A percentile compares a stretch with the other conserved stretches of the same genome.
These are phyloP conservation scores for Anguilla marmorata DNA, from an alignment of 2,797 vertebrate genomes.

Conservation along the genomic window DNA sequence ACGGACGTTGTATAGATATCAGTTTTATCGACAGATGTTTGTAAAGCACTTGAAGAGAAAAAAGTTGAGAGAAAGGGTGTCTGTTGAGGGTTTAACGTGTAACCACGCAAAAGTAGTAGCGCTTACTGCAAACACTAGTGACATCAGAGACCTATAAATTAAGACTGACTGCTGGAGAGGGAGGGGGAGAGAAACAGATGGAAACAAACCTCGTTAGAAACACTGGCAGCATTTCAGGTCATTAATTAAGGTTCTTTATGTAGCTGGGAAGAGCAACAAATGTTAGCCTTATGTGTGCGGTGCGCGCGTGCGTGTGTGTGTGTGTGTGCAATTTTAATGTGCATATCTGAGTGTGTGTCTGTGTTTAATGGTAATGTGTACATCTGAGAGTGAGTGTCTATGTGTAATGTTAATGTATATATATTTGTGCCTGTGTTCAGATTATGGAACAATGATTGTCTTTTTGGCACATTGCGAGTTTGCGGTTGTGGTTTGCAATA, in stretches of 20 bases:
- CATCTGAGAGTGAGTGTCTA: background rate
- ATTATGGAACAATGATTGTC: background rate
- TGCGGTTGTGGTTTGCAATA: background rate
- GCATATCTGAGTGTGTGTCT: background rate
- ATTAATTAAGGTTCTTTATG: conserved; percentile 23
- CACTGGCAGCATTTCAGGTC: conserved; percentile 22
- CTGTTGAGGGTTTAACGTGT: background rate
- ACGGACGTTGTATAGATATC: background rate
- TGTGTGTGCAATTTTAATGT: background rate
- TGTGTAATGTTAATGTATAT: background rate
- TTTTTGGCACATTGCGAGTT: background rate
- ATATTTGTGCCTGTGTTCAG: background rate
- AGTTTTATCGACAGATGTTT: background rate
- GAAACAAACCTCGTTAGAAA: conserved; percentile 14
- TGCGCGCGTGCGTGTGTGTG: background rate
- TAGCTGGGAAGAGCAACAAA: conserved; percentile 15
- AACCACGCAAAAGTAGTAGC: background rate
- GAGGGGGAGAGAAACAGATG: conserved; percentile 10
- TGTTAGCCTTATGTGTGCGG: background rate
- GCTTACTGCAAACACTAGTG: background rate
- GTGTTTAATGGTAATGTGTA: background rate
- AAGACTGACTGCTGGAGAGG: background rate
- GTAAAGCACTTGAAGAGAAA: background rate
- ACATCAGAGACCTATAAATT: conserved; percentile 15
- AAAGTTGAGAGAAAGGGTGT: background rate